Evolutionary conservation across 2,888 invertebrate genomes (phyloP).

Genomic region (Cryptocephalus moraei): DNA sequence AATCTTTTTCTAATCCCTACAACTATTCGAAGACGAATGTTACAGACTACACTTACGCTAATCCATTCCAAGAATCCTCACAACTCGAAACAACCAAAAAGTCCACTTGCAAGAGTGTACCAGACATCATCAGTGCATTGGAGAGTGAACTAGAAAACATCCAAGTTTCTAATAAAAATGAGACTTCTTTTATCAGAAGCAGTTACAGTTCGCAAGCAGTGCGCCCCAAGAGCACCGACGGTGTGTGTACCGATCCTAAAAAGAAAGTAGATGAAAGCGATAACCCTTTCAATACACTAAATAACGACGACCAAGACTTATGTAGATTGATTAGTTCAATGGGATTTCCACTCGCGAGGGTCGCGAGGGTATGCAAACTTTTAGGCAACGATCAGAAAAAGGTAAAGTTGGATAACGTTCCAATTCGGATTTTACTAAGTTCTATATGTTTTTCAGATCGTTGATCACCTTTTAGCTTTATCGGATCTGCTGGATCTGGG

Average conservation of each 20-base stretch:
- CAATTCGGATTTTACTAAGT: background rate
- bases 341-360: constrained; percentile 79
- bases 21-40: constrained; percentile 7
- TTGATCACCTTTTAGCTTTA: constrained; percentile 71
- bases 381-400: constrained; percentile 78
- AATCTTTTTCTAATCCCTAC: constrained; percentile 2
- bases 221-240: constrained; percentile 21
- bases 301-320: constrained; percentile 50
- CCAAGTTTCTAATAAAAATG: constrained; percentile 17
- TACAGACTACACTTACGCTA: constrained; percentile 3
- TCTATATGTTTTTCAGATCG: constrained; percentile 46
- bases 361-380: constrained; percentile 66
- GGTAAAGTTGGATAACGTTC: constrained; percentile 39
- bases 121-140: constrained; percentile 65
- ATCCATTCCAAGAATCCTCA: constrained; percentile 1
- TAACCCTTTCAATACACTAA: constrained; percentile 38
- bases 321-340: constrained; percentile 70
- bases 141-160: constrained; percentile 50
- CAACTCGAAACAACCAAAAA: constrained; percentile 4
- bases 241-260: constrained; percentile 17
- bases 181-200: constrained; percentile 6
- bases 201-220: constrained; percentile 6
- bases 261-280: constrained; percentile 27
- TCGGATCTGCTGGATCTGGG: constrained; percentile 73
- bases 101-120: constrained; percentile 40